phyloP scores from a whole-genome alignment of 2,888 invertebrate species.

The Azorinus chamasolen region DNA sequence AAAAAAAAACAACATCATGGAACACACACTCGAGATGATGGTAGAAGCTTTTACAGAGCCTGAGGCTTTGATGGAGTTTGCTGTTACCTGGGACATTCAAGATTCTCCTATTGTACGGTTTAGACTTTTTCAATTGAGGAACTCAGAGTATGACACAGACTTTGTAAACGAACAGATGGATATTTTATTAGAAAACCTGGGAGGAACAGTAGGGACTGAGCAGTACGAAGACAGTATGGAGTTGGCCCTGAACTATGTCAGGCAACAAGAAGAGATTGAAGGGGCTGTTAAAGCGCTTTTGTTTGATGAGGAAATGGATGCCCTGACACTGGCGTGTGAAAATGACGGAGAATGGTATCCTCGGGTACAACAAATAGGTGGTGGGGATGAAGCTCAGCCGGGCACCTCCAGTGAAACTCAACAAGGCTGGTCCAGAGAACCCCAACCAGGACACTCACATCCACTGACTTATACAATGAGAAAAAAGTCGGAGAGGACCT shows the following conservation, averaged over 20 bases:
- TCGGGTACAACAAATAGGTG: not conserved
- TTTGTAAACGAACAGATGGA: not conserved
- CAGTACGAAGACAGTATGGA: too few relatives aligned
- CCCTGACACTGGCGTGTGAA: not conserved
- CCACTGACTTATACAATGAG: slow-evolving; percentile 26
- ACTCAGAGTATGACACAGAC: not conserved
- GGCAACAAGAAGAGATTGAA: slow-evolving; percentile 17
- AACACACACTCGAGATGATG: not conserved
- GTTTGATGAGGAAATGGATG: slow-evolving; percentile 16
- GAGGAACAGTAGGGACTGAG: too few relatives aligned
- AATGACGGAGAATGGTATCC: slow-evolving; percentile 21
- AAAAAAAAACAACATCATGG: not conserved
- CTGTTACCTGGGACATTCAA: too few relatives aligned
- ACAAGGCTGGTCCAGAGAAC: not conserved
- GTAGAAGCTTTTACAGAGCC: not conserved
- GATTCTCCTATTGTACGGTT: not conserved
- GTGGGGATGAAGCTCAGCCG: not conserved
- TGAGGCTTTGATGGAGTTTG: too few relatives aligned
- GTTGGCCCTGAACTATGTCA: too few relatives aligned
- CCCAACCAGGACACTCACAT: not conserved
- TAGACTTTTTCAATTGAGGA: slow-evolving; percentile 4
- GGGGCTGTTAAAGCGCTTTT: not conserved
- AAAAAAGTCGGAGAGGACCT: slow-evolving; percentile 23
- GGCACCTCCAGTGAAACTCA: not conserved
- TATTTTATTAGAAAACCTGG: not conserved